phyloP scores from a whole-genome alignment of 1,140 invertebrate genomes.

The Neotoxoptera formosana region DNA sequence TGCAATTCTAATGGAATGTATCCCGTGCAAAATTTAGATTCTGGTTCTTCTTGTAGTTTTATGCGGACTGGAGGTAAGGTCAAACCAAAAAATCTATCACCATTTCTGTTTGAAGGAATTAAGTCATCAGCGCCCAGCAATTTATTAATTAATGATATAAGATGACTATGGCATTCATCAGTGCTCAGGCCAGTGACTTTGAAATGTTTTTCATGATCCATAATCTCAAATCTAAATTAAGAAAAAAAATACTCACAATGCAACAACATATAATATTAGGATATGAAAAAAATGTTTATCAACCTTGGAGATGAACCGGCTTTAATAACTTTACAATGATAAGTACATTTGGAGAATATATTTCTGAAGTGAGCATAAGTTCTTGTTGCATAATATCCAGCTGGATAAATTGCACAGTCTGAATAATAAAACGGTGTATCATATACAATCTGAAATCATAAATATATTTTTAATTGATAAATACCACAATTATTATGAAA shows the following conservation, averaged over 20 bases:
- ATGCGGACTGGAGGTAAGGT: constrained; percentile 18
- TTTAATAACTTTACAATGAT: constrained; percentile 84
- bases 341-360: constrained; percentile 76
- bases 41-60: constrained; percentile 23
- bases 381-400: constrained; percentile 81
- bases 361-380: constrained; percentile 78
- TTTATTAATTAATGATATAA: constrained; percentile 55
- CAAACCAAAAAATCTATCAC: constrained; percentile 49
- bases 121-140: constrained; percentile 23
- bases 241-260: background rate
- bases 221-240: constrained; percentile 47
- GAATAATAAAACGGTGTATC: constrained; percentile 76
- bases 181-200: constrained; percentile 38
- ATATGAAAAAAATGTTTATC: constrained; percentile 53
- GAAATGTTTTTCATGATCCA: constrained; percentile 49
- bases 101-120: constrained; percentile 43
- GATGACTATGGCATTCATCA: constrained; percentile 54
- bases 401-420: constrained; percentile 78
- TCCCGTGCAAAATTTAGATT: constrained; percentile 45
- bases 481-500: background rate
- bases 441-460: constrained; percentile 64
- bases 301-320: constrained; percentile 74
- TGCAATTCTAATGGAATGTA: constrained; percentile 22
- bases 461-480: background rate
- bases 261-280: background rate